These are phyloP conservation scores for Oceanodroma leucorhoa DNA, from an alignment of 2,797 vertebrate genomes.

Conservation along the genomic window DNA sequence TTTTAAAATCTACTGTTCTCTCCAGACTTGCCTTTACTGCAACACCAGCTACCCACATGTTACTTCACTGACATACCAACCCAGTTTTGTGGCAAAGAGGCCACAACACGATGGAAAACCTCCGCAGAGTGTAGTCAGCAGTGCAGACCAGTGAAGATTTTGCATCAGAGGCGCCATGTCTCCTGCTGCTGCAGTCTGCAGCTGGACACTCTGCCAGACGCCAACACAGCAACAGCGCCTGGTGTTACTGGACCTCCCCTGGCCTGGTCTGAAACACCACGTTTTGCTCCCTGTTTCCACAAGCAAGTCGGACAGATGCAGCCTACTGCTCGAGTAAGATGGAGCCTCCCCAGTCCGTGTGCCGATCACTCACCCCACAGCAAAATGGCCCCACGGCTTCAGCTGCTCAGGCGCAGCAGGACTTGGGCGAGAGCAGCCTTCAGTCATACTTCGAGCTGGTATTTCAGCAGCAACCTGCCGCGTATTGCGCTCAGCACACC, in stretches of 20 bases:
- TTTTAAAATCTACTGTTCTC: background rate
- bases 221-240: background rate
- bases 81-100: background rate
- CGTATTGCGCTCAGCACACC: accelerated
- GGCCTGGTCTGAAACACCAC: accelerated
- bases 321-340: accelerated
- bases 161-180: accelerated
- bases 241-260: background rate
- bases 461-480: background rate
- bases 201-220: background rate
- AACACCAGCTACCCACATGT: accelerated
- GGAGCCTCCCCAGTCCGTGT: accelerated
- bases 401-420: background rate
- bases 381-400: background rate
- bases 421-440: background rate
- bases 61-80: background rate
- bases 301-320: background rate
- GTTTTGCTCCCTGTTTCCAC: background rate
- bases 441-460: background rate
- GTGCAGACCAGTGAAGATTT: accelerated
- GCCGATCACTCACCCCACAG: accelerated
- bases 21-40: background rate
- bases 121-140: background rate
- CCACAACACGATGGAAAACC: background rate
- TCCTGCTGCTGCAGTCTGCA: background rate